These are phyloP conservation scores for Phallusia fumigata DNA, from an alignment of 23 tunicate species.

Conservation along the genomic window DNA sequence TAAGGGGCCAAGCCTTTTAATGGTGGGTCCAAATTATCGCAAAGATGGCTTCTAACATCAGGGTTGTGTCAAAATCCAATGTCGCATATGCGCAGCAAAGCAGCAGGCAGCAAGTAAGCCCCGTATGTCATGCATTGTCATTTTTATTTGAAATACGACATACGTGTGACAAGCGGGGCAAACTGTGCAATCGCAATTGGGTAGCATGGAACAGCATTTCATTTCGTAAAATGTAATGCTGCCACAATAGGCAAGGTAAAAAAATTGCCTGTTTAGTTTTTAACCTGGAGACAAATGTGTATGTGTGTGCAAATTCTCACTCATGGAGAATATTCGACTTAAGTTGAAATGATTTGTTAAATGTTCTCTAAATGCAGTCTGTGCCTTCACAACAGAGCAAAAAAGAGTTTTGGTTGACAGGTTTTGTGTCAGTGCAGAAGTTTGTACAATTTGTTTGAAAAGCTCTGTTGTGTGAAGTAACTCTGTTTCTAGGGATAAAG, in stretches of 20 bases:
- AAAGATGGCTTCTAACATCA: background rate
- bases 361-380: background rate
- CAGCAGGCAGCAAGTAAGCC: background rate
- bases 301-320: background rate
- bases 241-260: background rate
- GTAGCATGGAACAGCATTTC: background rate
- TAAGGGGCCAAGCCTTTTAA: background rate
- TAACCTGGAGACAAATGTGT: slow-evolving; percentile 3
- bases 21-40: background rate
- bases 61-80: slow-evolving; percentile 11
- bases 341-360: background rate
- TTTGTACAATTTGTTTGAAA: no score
- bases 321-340: background rate
- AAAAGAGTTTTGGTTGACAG: background rate
- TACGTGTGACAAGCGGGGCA: background rate
- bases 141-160: background rate
- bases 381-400: background rate
- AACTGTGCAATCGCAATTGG: background rate
- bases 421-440: no score
- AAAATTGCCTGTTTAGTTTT: background rate
- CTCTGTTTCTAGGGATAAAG: background rate
- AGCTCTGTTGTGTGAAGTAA: background rate
- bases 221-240: background rate
- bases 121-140: background rate
- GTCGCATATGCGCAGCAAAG: slow-evolving; percentile 1